Conservation (phyloP, 2,797 vertebrate genomes). For the Labeo calbasu region DNA sequence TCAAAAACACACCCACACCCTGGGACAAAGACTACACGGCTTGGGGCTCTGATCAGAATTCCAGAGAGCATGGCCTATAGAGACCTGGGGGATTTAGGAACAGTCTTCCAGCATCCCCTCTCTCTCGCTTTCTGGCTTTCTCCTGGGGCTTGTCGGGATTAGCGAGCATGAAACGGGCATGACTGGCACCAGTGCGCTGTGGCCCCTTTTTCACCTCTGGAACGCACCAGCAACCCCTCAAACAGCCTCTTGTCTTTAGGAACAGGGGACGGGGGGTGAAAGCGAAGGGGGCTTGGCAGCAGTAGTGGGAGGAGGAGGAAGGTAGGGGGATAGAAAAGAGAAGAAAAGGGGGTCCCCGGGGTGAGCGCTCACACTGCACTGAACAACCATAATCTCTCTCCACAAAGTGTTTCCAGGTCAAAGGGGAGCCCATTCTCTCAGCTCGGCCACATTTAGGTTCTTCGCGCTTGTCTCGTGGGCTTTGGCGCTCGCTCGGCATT, state of each 20-base stretch:
- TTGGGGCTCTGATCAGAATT: conserved; percentile 61
- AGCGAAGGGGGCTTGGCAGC: conserved; percentile 66
- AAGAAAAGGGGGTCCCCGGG: conserved; percentile 72
- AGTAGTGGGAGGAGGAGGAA: conserved; percentile 54
- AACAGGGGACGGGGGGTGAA: conserved; percentile 46
- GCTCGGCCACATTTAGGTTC: conserved; percentile 52
- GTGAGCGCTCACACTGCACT: conserved; percentile 81
- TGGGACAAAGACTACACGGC: conserved; percentile 55
- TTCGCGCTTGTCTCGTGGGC: conserved; percentile 48
- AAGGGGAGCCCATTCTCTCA: conserved; percentile 72
- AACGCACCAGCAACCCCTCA: conserved; percentile 67
- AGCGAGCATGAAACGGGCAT: conserved; percentile 59
- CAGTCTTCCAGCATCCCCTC: conserved; percentile 39
- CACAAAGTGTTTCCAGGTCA: conserved; percentile 81
- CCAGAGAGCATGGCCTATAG: conserved; percentile 49
- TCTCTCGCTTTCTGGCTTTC: conserved; percentile 36
- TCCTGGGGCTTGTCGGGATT: conserved; percentile 57
- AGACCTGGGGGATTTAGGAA: conserved; percentile 47
- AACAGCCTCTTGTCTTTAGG: conserved; percentile 64
- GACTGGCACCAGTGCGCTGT: conserved; percentile 69
- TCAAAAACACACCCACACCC: conserved; percentile 40
- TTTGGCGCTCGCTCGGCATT: conserved; percentile 48
- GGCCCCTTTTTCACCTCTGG: conserved; percentile 80
- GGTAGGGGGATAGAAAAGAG: conserved; percentile 55
- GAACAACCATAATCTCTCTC: conserved; percentile 85